Evolutionary conservation across 2,888 invertebrate species (phyloP).

Genomic region (Quadroppia sp.): DNA sequence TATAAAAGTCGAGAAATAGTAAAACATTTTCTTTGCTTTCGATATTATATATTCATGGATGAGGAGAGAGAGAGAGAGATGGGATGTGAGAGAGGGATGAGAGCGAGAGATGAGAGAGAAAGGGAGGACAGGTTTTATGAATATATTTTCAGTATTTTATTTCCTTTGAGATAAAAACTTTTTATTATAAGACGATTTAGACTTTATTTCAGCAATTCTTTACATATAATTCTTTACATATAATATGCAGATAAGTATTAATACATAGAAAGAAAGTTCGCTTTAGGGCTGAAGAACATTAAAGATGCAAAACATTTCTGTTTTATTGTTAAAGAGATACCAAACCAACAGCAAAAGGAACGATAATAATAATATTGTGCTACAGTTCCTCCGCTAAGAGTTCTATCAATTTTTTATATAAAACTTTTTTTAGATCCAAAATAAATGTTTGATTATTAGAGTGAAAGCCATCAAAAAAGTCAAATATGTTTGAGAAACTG

Average conservation of each 20-base stretch:
- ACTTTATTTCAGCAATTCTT: no score
- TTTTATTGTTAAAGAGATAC: slow-evolving; percentile 35
- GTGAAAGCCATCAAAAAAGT: not conserved
- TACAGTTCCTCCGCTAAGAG: no score
- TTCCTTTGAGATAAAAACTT: slow-evolving; percentile 37
- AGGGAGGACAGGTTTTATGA: slow-evolving; percentile 27
- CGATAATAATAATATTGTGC: no score
- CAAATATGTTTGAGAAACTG: slow-evolving; percentile 1
- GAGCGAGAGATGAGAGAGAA: not conserved
- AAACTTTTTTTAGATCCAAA: not conserved
- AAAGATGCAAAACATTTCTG: slow-evolving; percentile 38
- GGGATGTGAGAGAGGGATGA: not conserved
- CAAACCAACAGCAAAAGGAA: not conserved
- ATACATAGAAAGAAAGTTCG: slow-evolving; percentile 9
- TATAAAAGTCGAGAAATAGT: slow-evolving; percentile 25
- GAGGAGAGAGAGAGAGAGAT: not conserved
- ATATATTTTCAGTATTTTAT: slow-evolving; percentile 34
- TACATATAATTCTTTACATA: slow-evolving; percentile 19
- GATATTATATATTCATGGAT: slow-evolving; percentile 24
- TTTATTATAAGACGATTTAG: slow-evolving; percentile 36
- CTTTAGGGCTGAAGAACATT: slow-evolving; percentile 16
- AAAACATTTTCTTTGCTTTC: not conserved
- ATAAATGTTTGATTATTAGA: slow-evolving; percentile 28
- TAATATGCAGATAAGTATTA: slow-evolving; percentile 37
- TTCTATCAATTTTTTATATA: not conserved